A percentile compares a stretch with the other conserved stretches of the same genome.
phyloP scores from a whole-genome alignment of 2,113 vertebrate species.

The Gavialis gangeticus region DNA sequence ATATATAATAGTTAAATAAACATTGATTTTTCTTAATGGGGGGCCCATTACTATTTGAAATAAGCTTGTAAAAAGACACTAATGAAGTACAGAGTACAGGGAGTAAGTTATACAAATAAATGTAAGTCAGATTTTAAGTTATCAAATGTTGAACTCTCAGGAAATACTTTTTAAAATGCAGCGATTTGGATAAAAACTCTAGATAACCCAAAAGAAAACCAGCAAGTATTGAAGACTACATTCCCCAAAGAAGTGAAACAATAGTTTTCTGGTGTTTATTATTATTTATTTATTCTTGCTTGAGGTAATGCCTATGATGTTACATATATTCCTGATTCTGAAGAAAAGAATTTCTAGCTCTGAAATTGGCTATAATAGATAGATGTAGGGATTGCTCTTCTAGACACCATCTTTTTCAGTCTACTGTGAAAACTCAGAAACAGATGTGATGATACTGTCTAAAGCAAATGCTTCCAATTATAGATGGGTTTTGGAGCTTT shows the following conservation, averaged over 20 bases:
- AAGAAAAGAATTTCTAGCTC: background rate
- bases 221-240: background rate
- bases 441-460: background rate
- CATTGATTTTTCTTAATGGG: background rate
- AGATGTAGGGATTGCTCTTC: background rate
- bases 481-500: background rate
- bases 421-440: background rate
- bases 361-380: rapidly evolving
- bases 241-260: background rate
- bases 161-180: background rate
- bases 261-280: background rate
- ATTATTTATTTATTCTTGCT: background rate
- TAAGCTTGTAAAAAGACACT: background rate
- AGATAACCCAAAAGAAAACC: background rate
- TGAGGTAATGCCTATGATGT: background rate
- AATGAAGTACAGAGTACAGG: background rate
- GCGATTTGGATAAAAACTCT: background rate
- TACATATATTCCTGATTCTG: background rate
- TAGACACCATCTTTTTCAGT: background rate
- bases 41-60: background rate
- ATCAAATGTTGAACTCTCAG: background rate
- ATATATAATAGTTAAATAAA: slow-evolving; percentile 38
- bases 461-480: background rate
- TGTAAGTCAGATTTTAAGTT: rapidly evolving
- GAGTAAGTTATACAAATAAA: background rate